Conservation (phyloP, 2,797 vertebrate species). For the Chloroceryle inda region DNA sequence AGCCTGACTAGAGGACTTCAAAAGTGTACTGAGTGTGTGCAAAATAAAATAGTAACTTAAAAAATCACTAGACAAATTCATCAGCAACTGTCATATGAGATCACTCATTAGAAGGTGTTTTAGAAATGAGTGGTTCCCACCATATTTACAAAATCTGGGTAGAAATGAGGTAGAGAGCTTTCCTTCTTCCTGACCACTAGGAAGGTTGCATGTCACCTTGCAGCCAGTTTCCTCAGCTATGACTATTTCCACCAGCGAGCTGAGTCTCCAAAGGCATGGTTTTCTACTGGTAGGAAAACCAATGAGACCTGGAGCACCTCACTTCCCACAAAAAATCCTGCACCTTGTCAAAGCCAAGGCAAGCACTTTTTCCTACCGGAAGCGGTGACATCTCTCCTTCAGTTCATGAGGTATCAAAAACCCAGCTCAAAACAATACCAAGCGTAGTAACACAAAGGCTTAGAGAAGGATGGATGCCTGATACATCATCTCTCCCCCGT, state of each 20-base stretch:
- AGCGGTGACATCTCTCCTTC: not conserved
- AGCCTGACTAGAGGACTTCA: not conserved
- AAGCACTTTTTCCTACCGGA: not conserved
- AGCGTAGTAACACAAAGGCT: not conserved
- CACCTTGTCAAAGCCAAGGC: not conserved
- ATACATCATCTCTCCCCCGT: not conserved
- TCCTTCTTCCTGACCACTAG: not conserved
- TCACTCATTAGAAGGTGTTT: not conserved
- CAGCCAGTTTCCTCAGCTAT: not conserved
- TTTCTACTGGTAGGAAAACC: not conserved
- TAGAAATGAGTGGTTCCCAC: not conserved
- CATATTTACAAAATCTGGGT: not conserved
- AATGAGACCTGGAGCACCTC: not conserved
- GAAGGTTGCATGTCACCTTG: not conserved
- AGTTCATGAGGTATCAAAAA: not conserved
- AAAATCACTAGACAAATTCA: not conserved
- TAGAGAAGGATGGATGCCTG: not conserved
- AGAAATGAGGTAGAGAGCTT: not conserved
- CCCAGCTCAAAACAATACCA: not conserved
- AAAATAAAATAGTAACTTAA: not conserved
- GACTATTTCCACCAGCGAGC: not conserved
- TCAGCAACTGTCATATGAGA: not conserved
- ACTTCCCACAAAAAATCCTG: not conserved
- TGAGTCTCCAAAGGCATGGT: not conserved
- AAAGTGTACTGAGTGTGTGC: accelerated